Base-by-base conservation (phyloP, 2,113 vertebrate genomes). In the Ctenomys sociabilis region DNA sequence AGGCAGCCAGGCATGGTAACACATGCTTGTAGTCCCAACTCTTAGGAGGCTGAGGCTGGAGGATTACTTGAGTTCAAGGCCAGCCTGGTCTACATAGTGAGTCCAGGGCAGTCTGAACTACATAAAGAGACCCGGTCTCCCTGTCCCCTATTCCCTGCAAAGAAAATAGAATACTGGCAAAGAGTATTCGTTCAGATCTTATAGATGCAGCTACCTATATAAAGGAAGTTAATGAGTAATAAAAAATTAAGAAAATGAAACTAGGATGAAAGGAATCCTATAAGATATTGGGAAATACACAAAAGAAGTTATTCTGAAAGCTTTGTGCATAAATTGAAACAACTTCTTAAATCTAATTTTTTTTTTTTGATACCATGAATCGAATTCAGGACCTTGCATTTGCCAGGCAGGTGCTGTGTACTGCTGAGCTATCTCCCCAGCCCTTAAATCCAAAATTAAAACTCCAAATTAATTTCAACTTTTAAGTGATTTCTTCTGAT, bases 211-310 rank as follows among this genome's bases (percentile, higher is more conserved):
- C 57, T 86, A 17, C 70, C n/a, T 93, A n/a, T 88, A 61, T 70
- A 94, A 78, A 87, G 81, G 83, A 82, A 94, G n/a, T 91, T 83
- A 94, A 87, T 90, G 57, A 92, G 43, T 88, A 97, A 12, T 89
- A 32, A 86, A 80, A 92, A 86, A 24, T 28, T 63, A 84, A 90
- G 30, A 84, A 92, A 92, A 91, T 49, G 70, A 88, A 91, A 68
- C 26, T 80, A 30, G 59, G 61, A 45, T 68, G 54, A 96, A 88
- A 96, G 64, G 73, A 91, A 88, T 93, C 37, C 54, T 90, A 85
- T 26, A 88, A 81, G 82, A 91, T 85, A 49, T 61, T 97, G 90
- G 63, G 70, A 97, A 88, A 97, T 40, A 14, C 78, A 88, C 61
- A 75, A 89, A 93, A 91, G 49, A 85, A 88, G 59, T 87, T 78